Conservation (phyloP, 2,797 vertebrate genomes). For the Chelonia mydas region DNA sequence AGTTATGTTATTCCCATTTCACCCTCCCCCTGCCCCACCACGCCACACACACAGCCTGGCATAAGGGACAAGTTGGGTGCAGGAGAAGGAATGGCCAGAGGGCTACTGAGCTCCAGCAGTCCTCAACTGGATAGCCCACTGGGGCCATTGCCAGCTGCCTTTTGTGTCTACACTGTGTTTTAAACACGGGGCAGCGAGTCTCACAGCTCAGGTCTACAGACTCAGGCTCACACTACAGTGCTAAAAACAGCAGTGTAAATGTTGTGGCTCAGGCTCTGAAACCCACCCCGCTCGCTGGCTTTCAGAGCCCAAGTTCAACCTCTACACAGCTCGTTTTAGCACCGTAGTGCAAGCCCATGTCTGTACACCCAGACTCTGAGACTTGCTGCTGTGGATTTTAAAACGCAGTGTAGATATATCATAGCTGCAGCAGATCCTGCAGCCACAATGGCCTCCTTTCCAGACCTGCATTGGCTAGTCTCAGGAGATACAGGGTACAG, state of each 20-base stretch:
- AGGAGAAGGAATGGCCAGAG: not conserved
- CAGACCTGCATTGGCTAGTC: not conserved
- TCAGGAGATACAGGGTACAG: not conserved
- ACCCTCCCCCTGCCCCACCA: not conserved
- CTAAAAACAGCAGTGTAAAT: not conserved
- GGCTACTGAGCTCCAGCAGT: not conserved
- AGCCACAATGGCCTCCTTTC: not conserved
- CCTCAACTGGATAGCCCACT: not conserved
- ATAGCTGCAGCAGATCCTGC: not conserved
- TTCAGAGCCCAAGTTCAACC: not conserved
- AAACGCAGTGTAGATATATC: not conserved
- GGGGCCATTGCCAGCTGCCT: not conserved
- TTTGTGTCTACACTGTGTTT: not conserved
- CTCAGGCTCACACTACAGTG: not conserved
- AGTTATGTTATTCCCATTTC: not conserved
- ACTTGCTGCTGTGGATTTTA: not conserved
- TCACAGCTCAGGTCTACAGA: not conserved
- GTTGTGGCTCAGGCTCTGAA: not conserved
- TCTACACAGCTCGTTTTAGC: not conserved
- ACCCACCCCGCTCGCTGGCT: not conserved
- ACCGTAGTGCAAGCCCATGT: not conserved
- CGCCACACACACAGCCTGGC: not conserved
- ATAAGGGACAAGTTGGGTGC: not conserved
- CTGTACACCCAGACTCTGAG: not conserved
- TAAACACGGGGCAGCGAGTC: not conserved